Conservation (phyloP, 2,888 invertebrate species). For the Trachelus stipa region DNA sequence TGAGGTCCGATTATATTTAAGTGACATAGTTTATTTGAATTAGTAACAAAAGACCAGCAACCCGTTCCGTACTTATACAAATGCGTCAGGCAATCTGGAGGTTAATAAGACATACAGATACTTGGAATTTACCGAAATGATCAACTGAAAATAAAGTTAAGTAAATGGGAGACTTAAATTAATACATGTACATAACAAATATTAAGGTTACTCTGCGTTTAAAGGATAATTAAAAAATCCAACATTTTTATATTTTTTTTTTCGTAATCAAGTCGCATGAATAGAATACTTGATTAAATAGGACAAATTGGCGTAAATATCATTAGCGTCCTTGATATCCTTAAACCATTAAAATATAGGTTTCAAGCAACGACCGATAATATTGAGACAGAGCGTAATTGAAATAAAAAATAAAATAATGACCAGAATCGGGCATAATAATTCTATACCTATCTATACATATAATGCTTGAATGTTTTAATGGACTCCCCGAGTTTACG, state of each 20-base stretch:
- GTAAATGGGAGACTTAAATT: too few relatives aligned
- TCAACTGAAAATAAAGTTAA: too few relatives aligned
- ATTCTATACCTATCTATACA: neutral
- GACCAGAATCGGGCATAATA: neutral
- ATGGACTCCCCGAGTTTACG: neutral
- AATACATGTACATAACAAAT: too few relatives aligned
- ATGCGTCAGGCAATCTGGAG: too few relatives aligned
- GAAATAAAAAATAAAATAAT: neutral
- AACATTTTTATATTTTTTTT: neutral
- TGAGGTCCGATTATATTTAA: too few relatives aligned
- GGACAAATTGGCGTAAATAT: neutral
- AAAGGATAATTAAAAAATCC: neutral
- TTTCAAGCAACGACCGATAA: neutral
- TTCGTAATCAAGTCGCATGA: neutral
- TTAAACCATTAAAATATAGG: neutral
- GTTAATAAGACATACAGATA: neutral
- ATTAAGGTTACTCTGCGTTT: too few relatives aligned
- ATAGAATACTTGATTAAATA: neutral
- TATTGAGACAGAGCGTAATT: neutral
- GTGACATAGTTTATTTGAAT: too few relatives aligned
- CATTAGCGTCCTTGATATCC: neutral
- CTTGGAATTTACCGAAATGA: too few relatives aligned
- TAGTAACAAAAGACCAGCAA: too few relatives aligned
- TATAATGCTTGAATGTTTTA: neutral
- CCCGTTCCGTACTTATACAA: too few relatives aligned